These are phyloP conservation scores for Koerneria pararmatus DNA, from an alignment of 2,888 invertebrate species.

Conservation along the genomic window DNA sequence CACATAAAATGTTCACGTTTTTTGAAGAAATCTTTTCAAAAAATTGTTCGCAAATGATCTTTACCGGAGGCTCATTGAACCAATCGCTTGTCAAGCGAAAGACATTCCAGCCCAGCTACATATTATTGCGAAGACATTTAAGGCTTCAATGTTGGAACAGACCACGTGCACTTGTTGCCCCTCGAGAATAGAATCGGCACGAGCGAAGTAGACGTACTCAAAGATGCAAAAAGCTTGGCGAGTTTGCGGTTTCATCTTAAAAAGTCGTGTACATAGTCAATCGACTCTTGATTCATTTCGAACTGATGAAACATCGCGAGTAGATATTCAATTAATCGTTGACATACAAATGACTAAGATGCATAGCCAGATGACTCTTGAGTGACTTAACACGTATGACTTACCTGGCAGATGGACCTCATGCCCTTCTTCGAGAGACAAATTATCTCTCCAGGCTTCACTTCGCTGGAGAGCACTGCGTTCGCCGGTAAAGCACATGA, in stretches of 20 bases:
- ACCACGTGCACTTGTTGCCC: slow-evolving; percentile 64
- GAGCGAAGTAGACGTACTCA: slow-evolving; percentile 96
- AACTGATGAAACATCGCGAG: too few relatives aligned
- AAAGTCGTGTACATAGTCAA: too few relatives aligned
- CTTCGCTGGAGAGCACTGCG: slow-evolving; percentile 86
- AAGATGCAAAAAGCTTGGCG: slow-evolving; percentile 94
- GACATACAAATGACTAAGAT: too few relatives aligned
- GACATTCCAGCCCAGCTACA: not conserved
- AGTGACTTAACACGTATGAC: slow-evolving; percentile 4
- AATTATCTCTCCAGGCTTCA: slow-evolving; percentile 91
- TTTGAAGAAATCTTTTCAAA: too few relatives aligned
- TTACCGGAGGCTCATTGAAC: too few relatives aligned
- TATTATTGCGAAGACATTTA: not conserved
- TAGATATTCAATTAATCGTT: too few relatives aligned
- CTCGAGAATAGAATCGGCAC: slow-evolving; percentile 91
- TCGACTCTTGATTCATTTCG: too few relatives aligned
- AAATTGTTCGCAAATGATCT: not conserved
- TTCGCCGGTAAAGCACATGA: slow-evolving; percentile 92
- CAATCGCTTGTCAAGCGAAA: not conserved
- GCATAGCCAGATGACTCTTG: too few relatives aligned
- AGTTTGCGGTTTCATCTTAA: slow-evolving; percentile 61
- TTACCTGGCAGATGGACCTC: slow-evolving; percentile 49
- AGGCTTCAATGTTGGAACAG: not conserved
- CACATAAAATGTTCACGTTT: too few relatives aligned
- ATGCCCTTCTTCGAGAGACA: slow-evolving; percentile 80